Evolutionary conservation across 1,140 invertebrate species (phyloP).

Genomic region (Philopotamus ludificatus): DNA sequence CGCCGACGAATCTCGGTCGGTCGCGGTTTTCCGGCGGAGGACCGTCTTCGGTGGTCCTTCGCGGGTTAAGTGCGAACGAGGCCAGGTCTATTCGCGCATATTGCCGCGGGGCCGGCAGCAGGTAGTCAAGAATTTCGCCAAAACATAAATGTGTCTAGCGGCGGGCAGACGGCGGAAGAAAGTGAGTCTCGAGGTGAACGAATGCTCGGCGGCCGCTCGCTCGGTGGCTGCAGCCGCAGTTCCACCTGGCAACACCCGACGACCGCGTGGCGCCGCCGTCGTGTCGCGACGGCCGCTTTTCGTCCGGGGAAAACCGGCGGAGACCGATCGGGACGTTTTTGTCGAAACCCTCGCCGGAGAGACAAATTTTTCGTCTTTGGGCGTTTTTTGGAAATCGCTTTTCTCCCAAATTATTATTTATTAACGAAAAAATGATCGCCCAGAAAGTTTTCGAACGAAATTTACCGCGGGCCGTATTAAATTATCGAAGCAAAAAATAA

Average conservation of each 20-base stretch:
- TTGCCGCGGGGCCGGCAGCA: conserved; percentile 8
- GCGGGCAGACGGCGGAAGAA: conserved; percentile 17
- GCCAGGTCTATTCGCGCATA: conserved; percentile 2
- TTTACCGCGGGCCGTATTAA: no score
- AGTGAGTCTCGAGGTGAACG: conserved; percentile 16
- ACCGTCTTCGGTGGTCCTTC: not conserved
- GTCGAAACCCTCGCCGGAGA: no score
- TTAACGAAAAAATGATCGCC: no score
- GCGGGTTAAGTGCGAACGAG: conserved; percentile 4
- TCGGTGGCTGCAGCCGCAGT: no score
- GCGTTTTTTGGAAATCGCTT: no score
- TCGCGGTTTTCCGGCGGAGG: not conserved
- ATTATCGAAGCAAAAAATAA: no score
- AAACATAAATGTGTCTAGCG: conserved; percentile 1
- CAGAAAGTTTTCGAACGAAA: no score
- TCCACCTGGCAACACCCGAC: not conserved
- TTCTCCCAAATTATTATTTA: no score
- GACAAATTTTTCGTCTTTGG: no score
- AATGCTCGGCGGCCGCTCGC: no score
- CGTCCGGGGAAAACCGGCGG: no score
- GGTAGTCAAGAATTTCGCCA: conserved; percentile 13
- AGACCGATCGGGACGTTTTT: no score
- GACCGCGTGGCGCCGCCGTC: not conserved
- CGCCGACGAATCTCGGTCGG: not conserved
- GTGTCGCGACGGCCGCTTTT: not conserved